These are phyloP conservation scores for Microtus montanus DNA, from an alignment of 2,113 vertebrate species.

Conservation along the genomic window DNA sequence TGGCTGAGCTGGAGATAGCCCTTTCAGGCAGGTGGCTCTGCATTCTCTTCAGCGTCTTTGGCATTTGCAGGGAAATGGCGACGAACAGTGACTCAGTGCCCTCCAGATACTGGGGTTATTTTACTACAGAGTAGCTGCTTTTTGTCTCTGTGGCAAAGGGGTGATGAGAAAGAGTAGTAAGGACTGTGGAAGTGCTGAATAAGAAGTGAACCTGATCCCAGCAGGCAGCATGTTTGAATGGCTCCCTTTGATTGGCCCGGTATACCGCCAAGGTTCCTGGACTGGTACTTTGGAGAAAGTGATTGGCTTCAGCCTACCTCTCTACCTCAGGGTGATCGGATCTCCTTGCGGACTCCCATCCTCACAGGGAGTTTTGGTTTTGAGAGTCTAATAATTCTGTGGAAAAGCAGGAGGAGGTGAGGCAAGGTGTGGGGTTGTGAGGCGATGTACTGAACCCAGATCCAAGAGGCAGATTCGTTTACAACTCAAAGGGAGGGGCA, in stretches of 20 bases:
- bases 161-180: conserved; percentile 61
- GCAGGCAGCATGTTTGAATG: conserved; percentile 58
- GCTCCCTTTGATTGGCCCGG: conserved; percentile 52
- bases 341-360: background rate
- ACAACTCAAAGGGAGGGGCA: background rate
- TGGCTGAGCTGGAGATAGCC: background rate
- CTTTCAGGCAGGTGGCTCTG: background rate
- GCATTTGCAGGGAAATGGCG: background rate
- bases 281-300: conserved; percentile 47
- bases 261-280: background rate
- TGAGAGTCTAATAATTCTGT: conserved; percentile 52
- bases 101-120: conserved; percentile 12
- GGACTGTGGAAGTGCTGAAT: conserved; percentile 64
- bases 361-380: conserved; percentile 18
- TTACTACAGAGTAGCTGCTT: conserved; percentile 56
- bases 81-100: conserved; percentile 30
- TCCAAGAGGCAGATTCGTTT: conserved; percentile 54
- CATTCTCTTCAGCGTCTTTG: background rate
- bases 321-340: background rate
- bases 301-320: background rate
- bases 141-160: conserved; percentile 66
- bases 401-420: background rate
- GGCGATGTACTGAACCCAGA: background rate
- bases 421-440: background rate
- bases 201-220: conserved; percentile 75